Conservation (phyloP, 2,888 invertebrate genomes). For the Osmoderma eremita region DNA sequence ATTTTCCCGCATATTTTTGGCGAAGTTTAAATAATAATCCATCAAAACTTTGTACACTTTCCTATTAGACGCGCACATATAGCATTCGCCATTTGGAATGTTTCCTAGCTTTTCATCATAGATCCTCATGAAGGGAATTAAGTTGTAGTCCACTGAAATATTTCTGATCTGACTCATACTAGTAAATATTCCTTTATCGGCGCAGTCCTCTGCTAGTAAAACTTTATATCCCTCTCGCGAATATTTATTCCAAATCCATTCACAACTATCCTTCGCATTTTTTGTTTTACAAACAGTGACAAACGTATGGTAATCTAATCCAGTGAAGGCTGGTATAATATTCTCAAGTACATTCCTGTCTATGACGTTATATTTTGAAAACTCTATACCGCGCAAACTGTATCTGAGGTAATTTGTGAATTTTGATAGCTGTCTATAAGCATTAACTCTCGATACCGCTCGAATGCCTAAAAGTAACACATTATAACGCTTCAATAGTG, state of each 20-base stretch:
- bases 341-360: not conserved
- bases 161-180: not conserved
- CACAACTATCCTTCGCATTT: not conserved
- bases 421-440: slow-evolving; percentile 8
- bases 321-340: slow-evolving; percentile 1
- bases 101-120: slow-evolving; percentile 11
- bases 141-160: not conserved
- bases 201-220: slow-evolving; percentile 8
- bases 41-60: not conserved
- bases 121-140: slow-evolving; percentile 2
- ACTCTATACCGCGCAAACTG: not conserved
- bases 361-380: slow-evolving; percentile 18
- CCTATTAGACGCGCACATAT: slow-evolving; percentile 11
- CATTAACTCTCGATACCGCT: slow-evolving; percentile 13
- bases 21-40: slow-evolving; percentile 13
- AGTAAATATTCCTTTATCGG: not conserved
- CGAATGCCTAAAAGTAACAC: slow-evolving; percentile 11
- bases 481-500: not conserved
- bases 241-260: slow-evolving; percentile 8
- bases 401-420: slow-evolving; percentile 24
- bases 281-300: not conserved
- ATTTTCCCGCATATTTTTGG: not conserved
- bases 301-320: not conserved
- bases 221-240: slow-evolving; percentile 16
- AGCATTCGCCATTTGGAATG: slow-evolving; percentile 7